Base-by-base conservation (phyloP, 2,113 vertebrate species). In the Rostratula benghalensis region DNA sequence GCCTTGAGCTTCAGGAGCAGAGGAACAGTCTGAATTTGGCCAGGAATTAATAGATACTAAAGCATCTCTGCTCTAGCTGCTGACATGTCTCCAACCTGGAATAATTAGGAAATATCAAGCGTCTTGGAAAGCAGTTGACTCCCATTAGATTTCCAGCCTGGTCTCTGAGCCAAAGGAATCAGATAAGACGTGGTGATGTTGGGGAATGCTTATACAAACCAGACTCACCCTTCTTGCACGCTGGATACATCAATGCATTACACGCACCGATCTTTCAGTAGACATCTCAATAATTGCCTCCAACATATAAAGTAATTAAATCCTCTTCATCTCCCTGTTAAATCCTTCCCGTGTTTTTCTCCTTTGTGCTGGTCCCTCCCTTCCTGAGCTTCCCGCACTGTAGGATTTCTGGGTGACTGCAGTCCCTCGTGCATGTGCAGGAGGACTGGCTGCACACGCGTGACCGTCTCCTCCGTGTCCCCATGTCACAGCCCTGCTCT, bases 361-460 rank as follows among this genome's bases (percentile, higher is more conserved):
- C 37, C 27, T 1, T 14, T n/a, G 30, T 43, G 76, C 39, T 39
- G 21, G 10, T 35, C 33, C 39, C 54, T 81, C n/a, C 54, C 64
- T 17, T 60, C 65, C 85, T 12, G 31, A 77, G 59, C 60, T 57
- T 41, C 37, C 59, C 24, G 9, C 19, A 7, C 31, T 5, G 19
- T 25, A 69, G 64, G 51, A 7, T n/a, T 65, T 28, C 22, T 16
- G 76, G 9, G 37, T 1, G 24, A 7, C 10, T 5, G 1, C 23
- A 21, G 5, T 6, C 45, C 21, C 19, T 13, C 0, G 0, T 19
- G 43, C 4, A 1, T 2, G 0, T 0, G 6, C 0, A 4, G 39
- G 37, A 16, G 41, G 39, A 2, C 23, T 13, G 78, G 23, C 41
- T 45, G 50, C 8, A 4, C 60, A 7, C 0, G 0, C 3, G 53